phyloP scores from a whole-genome alignment of 1,140 invertebrate species.

The Sarcophaga bullata region DNA sequence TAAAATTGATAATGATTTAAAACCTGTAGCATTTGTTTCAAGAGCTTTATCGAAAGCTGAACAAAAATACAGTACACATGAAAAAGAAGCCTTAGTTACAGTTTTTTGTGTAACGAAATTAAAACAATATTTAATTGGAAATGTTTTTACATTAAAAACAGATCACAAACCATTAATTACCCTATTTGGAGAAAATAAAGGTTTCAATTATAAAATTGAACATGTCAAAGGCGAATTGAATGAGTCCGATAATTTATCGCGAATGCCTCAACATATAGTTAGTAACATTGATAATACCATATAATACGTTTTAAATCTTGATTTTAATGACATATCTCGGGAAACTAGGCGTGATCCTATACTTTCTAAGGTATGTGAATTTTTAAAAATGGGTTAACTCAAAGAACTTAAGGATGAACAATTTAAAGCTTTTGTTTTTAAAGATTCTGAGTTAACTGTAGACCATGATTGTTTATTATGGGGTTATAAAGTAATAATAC shows the following conservation, averaged over 20 bases:
- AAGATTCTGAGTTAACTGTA: slow-evolving; percentile 48
- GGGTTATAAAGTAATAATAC: slow-evolving; percentile 43
- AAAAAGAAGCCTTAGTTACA: slow-evolving; percentile 70
- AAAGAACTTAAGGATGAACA: slow-evolving; percentile 33
- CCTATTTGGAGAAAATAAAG: slow-evolving; percentile 64
- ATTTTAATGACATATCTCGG: slow-evolving; percentile 40
- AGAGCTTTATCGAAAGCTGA: slow-evolving; percentile 64
- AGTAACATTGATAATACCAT: neutral
- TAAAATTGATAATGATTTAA: slow-evolving; percentile 46
- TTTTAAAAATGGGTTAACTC: slow-evolving; percentile 36
- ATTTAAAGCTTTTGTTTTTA: slow-evolving; percentile 44
- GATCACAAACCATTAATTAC: slow-evolving; percentile 68
- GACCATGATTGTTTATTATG: slow-evolving; percentile 47
- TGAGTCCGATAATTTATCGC: slow-evolving; percentile 43
- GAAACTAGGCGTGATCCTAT: slow-evolving; percentile 44
- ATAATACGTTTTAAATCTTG: too few relatives aligned
- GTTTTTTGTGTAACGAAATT: slow-evolving; percentile 69
- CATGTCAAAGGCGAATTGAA: slow-evolving; percentile 48
- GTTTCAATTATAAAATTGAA: slow-evolving; percentile 61
- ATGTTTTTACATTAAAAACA: slow-evolving; percentile 66
- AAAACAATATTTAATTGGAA: slow-evolving; percentile 68
- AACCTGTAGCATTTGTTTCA: slow-evolving; percentile 66
- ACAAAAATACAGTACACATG: slow-evolving; percentile 67
- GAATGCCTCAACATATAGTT: slow-evolving; percentile 32
- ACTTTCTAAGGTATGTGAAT: slow-evolving; percentile 43